Conservation (phyloP, 2,888 invertebrate genomes). For the Ormyrus labotus region DNA sequence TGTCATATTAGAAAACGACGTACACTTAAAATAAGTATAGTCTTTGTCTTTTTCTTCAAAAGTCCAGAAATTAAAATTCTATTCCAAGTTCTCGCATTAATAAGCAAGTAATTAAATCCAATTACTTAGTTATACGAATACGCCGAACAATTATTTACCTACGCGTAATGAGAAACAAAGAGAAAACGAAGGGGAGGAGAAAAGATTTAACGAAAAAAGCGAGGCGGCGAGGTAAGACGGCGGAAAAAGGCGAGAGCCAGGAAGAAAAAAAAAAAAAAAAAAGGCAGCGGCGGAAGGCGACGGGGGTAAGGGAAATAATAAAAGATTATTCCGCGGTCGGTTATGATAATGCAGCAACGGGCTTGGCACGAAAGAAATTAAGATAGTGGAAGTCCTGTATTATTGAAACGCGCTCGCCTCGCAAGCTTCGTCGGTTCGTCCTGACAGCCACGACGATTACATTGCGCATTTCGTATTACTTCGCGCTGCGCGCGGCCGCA, state of each 20-base stretch:
- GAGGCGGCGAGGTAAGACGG: background rate
- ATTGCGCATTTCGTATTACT: slow-evolving; percentile 42
- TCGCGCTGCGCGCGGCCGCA: background rate
- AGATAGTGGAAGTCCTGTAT: slow-evolving; percentile 60
- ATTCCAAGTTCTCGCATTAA: no score
- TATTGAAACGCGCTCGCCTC: slow-evolving; percentile 50
- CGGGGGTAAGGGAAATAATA: slow-evolving; percentile 58
- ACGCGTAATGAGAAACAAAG: slow-evolving; percentile 49
- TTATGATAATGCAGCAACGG: slow-evolving; percentile 64
- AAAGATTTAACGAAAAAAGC: slow-evolving; percentile 20
- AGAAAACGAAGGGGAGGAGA: slow-evolving; percentile 38
- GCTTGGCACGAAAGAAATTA: slow-evolving; percentile 62
- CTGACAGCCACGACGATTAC: slow-evolving; percentile 47
- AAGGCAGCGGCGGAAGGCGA: background rate
- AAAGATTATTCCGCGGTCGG: slow-evolving; percentile 65
- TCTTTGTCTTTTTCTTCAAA: no score
- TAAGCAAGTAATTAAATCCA: no score
- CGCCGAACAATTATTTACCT: background rate
- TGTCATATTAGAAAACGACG: background rate
- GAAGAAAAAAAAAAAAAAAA: background rate
- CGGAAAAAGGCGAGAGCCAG: background rate
- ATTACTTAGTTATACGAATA: no score
- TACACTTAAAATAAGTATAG: no score
- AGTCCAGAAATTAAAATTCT: no score
- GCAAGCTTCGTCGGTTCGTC: background rate